phyloP scores from a whole-genome alignment of 2,888 invertebrate genomes.

The Melangyna quadrimaculata region DNA sequence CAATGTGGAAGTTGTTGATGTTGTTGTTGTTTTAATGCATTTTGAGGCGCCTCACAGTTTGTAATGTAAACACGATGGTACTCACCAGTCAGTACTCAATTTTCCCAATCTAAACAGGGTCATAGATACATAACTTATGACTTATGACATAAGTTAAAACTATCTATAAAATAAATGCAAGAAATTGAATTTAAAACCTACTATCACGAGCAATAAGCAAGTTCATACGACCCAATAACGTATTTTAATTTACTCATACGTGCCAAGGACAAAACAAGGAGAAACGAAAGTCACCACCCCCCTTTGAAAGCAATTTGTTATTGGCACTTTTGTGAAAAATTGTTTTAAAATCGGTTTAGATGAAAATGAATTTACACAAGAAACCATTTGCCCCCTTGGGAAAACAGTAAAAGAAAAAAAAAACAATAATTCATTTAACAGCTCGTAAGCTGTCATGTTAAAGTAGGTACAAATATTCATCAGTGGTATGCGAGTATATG shows the following conservation, averaged over 20 bases:
- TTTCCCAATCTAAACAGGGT: no score
- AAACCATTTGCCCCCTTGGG: background rate
- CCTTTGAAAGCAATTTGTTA: background rate
- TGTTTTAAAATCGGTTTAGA: conserved; percentile 2
- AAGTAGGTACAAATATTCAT: conserved; percentile 11
- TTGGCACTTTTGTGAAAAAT: conserved; percentile 11
- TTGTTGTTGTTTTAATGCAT: no score
- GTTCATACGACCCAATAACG: background rate
- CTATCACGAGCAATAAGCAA: background rate
- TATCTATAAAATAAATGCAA: no score
- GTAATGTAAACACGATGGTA: no score
- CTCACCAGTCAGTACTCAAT: no score
- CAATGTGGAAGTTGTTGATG: no score
- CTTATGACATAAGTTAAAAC: no score
- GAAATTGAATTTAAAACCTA: background rate
- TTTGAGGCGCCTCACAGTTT: no score
- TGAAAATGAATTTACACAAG: conserved; percentile 10
- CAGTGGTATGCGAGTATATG: background rate
- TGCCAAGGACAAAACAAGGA: background rate
- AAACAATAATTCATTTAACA: conserved; percentile 1
- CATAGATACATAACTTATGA: no score
- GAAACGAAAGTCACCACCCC: conserved; percentile 5
- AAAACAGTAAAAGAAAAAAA: background rate
- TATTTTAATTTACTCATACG: background rate
- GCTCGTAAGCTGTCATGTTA: conserved; percentile 17